phyloP scores from a whole-genome alignment of 2,113 vertebrate species.

The Cyanocitta stelleri region DNA sequence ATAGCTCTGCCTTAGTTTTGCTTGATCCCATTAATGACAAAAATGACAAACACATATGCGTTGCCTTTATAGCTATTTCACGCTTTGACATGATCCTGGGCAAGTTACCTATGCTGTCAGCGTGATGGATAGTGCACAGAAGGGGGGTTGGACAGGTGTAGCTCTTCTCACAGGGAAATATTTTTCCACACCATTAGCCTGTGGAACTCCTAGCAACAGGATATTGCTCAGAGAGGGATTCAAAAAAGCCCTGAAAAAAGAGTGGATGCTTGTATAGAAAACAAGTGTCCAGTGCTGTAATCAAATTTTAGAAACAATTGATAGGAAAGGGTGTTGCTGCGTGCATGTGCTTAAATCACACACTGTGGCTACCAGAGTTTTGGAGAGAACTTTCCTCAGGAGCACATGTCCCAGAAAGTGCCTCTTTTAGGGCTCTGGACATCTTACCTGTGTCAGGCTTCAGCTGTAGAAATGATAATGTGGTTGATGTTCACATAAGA shows the following conservation, averaged over 20 bases:
- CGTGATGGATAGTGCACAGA: conserved; percentile 27
- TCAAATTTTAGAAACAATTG: neutral
- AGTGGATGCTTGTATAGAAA: neutral
- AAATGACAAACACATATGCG: conserved; percentile 44
- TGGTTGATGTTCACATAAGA: neutral
- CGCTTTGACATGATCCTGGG: conserved; percentile 40
- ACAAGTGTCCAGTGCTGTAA: neutral
- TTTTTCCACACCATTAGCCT: conserved; percentile 61
- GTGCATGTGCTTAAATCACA: neutral
- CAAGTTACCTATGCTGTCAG: conserved; percentile 56
- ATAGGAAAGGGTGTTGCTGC: neutral
- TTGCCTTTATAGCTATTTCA: conserved; percentile 63
- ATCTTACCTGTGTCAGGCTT: neutral
- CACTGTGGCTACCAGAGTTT: neutral
- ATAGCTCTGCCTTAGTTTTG: conserved; percentile 25
- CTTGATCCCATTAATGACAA: conserved; percentile 52
- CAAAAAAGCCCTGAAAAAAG: neutral
- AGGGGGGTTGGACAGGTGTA: conserved; percentile 52
- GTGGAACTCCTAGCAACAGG: conserved; percentile 50
- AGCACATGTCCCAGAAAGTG: neutral
- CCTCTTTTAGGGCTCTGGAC: neutral
- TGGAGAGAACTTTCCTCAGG: neutral
- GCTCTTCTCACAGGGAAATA: conserved; percentile 48
- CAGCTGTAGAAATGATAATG: neutral
- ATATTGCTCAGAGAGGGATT: conserved; percentile 15